Evolutionary conservation across 2,113 vertebrate species (phyloP), one percentile per base, ranked within the genome.

Genomic region (Guaruba guarouba): DNA sequence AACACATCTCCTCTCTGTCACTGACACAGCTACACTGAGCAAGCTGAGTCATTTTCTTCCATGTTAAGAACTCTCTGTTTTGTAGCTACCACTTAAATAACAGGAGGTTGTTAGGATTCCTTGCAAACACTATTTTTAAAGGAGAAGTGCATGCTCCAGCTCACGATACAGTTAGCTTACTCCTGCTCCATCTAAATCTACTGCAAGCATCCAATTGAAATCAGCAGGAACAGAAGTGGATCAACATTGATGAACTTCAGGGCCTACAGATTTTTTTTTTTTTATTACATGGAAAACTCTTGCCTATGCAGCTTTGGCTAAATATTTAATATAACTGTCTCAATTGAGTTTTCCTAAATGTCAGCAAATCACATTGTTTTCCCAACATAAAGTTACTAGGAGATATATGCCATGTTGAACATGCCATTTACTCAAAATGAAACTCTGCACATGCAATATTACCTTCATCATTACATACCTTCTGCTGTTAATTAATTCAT

Each of bases 31-130:
- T 51, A 37, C 85, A 37, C 2, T 48, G 76, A 76, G 44, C 73
- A 90, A 86, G 88, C 82, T 52, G 76, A 94, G 80, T 62, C 10
- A 88, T 88, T 88, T 74, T 88, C 76, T 93, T 68, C 93, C 86
- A 84, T 64, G 88, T 90, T 93, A 92, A 96, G 85, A 74, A 68
- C 61, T 20, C 44, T 44, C 57, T 84, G 80, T 52, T 96, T 94
- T 75, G 66, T 48, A 61, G 79, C 81, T 73, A 55, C 55, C 64
- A 67, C 63, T 87, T 80, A 77, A 93, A 90, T 35, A 96, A 54
- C 64, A 86, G 41, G 19, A 86, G 73, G 41, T 67, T 79, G 76
- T 94, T 80, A 63, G 76, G 82, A 86, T 48, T 96, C 76, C 76
- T 83, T 52, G 28, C 0, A 8, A 41, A 33, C 18, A 31, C 57